These are phyloP conservation scores for Macrostomum cliftonense DNA, from an alignment of 2,888 invertebrate genomes.

Conservation along the genomic window DNA sequence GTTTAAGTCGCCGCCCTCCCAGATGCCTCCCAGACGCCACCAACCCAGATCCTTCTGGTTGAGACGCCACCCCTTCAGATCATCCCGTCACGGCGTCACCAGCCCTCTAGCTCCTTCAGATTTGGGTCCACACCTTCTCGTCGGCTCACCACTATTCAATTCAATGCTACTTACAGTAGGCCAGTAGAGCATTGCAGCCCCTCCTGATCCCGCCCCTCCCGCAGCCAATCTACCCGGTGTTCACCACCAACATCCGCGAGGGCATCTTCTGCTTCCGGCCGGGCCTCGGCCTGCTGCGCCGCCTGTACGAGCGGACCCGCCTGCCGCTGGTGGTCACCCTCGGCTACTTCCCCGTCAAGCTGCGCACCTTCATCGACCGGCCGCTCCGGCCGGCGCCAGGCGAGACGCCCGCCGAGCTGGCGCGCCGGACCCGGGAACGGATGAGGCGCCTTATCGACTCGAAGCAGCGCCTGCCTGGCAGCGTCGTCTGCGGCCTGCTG, in stretches of 20 bases:
- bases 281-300: constrained; percentile 52
- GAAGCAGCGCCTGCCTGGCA: constrained; percentile 66
- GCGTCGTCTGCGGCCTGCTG: constrained; percentile 54
- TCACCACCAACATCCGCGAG: constrained; percentile 83
- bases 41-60: no score
- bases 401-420: neutral
- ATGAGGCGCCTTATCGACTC: constrained; percentile 55
- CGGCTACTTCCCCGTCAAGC: constrained; percentile 91
- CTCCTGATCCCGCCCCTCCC: neutral
- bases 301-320: constrained; percentile 61
- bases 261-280: neutral
- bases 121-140: no score
- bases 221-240: constrained; percentile 62
- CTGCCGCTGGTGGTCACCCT: constrained; percentile 81
- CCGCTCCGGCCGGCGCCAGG: neutral
- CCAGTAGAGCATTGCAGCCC: neutral
- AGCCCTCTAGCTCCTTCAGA: no score
- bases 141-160: no score
- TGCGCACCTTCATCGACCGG: constrained; percentile 36
- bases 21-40: no score
- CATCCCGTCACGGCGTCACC: no score
- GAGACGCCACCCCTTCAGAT: no score
- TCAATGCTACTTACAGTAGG: no score
- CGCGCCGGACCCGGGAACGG: constrained; percentile 19
- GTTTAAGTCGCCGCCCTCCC: no score